phyloP scores from a whole-genome alignment of 2,888 invertebrate species.

The Noctuana brunneofusca region DNA sequence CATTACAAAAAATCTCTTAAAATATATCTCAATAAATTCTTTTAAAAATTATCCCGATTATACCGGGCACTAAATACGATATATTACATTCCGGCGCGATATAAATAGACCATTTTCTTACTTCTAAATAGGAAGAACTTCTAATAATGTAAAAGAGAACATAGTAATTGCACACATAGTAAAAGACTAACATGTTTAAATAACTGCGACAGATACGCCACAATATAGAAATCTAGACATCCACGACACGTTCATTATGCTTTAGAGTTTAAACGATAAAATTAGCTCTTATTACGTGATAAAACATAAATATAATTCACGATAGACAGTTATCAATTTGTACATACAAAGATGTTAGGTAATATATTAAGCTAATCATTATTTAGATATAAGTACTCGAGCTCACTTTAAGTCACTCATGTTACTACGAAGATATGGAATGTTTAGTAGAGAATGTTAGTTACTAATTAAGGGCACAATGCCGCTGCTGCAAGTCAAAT shows the following conservation, averaged over 20 bases:
- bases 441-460: slow-evolving; percentile 63
- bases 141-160: slow-evolving; percentile 69
- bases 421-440: slow-evolving; percentile 66
- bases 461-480: slow-evolving; percentile 52
- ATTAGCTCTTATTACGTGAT: slow-evolving; percentile 37
- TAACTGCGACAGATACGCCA: slow-evolving; percentile 38
- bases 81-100: slow-evolving; percentile 66
- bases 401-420: slow-evolving; percentile 81
- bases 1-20: slow-evolving; percentile 80
- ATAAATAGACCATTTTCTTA: slow-evolving; percentile 77
- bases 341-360: slow-evolving; percentile 50
- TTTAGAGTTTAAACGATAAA: slow-evolving; percentile 39
- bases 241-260: slow-evolving; percentile 39
- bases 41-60: slow-evolving; percentile 58
- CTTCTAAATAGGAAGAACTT: slow-evolving; percentile 77
- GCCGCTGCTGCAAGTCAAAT: slow-evolving; percentile 38
- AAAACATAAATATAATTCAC: slow-evolving; percentile 38
- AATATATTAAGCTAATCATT: slow-evolving; percentile 44
- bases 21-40: slow-evolving; percentile 76
- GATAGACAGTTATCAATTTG: slow-evolving; percentile 50
- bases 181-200: slow-evolving; percentile 56
- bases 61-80: slow-evolving; percentile 58
- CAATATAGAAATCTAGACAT: slow-evolving; percentile 26
- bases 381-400: slow-evolving; percentile 74
- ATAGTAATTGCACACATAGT: slow-evolving; percentile 76